Conservation (phyloP, 1,140 invertebrate species). For the Drosophila sturtevanti region DNA sequence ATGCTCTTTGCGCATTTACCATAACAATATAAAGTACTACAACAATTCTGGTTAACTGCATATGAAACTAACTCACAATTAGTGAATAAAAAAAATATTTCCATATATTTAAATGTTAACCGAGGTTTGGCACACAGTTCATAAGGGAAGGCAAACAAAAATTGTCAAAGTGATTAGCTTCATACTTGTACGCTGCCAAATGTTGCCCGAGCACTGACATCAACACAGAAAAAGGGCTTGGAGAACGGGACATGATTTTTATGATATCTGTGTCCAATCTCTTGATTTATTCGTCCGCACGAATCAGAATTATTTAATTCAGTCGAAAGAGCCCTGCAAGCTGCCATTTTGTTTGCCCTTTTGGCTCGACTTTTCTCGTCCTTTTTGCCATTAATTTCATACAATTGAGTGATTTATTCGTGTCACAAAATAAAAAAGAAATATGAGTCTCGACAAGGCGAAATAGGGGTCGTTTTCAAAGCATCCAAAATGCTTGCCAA, state of each 20-base stretch:
- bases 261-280: constrained; percentile 83
- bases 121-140: constrained; percentile 41
- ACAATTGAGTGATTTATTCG: constrained; percentile 83
- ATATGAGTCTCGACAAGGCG: constrained; percentile 67
- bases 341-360: constrained; percentile 72
- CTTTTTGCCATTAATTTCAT: constrained; percentile 80
- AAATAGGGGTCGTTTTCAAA: constrained; percentile 79
- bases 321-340: constrained; percentile 37
- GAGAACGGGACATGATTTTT: constrained; percentile 77
- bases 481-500: constrained; percentile 67
- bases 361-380: constrained; percentile 35
- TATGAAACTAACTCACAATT: not conserved
- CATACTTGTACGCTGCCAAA: constrained; percentile 20
- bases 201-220: not conserved
- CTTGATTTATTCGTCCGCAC: constrained; percentile 80
- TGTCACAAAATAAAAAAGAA: constrained; percentile 82
- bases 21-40: too few species aligned
- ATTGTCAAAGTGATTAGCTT: constrained; percentile 48
- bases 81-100: not conserved
- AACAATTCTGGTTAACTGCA: not conserved
- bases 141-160: constrained; percentile 43
- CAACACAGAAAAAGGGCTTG: constrained; percentile 36
- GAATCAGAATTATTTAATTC: constrained; percentile 81
- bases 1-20: not conserved
- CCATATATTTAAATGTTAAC: constrained; percentile 32